A percentile compares a stretch with the other conserved stretches of the same genome.
Evolutionary conservation across 30 jellyfish, hydroid and myxozoan genomes (phyloP).

Genomic region (Pelagia noctiluca): DNA sequence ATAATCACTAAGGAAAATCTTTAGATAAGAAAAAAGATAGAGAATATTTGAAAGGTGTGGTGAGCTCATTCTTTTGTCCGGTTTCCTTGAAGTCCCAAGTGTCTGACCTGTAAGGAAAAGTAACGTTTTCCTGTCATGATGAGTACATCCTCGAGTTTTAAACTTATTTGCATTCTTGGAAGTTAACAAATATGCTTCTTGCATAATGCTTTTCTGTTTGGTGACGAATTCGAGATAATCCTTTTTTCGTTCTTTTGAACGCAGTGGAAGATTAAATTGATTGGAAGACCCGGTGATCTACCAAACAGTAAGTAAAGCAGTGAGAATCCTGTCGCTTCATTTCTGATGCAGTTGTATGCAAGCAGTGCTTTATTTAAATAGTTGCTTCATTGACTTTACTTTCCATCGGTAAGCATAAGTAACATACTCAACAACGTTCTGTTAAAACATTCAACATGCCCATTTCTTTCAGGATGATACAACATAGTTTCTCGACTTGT

Average conservation of each 20-base stretch:
- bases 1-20: too few species aligned
- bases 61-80: too few species aligned
- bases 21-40: too few species aligned
- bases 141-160: too few species aligned
- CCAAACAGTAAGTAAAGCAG: conserved; percentile 65
- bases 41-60: too few species aligned
- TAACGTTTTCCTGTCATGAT: too few species aligned
- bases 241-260: neutral
- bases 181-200: conserved; percentile 40
- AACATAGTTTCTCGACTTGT: conserved; percentile 57
- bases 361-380: conserved; percentile 25
- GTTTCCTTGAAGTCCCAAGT: too few species aligned
- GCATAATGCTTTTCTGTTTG: neutral
- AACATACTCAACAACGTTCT: conserved; percentile 52
- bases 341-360: conserved; percentile 57
- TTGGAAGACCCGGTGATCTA: conserved; percentile 24
- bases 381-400: conserved; percentile 36
- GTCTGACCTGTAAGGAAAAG: too few species aligned
- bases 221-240: conserved; percentile 3
- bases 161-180: too few species aligned
- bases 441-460: conserved; percentile 65
- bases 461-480: conserved; percentile 67
- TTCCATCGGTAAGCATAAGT: conserved; percentile 14
- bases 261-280: neutral
- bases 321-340: conserved; percentile 58